These are phyloP conservation scores for Cosmorhoe ocellata DNA, from an alignment of 2,888 invertebrate genomes.

Conservation along the genomic window DNA sequence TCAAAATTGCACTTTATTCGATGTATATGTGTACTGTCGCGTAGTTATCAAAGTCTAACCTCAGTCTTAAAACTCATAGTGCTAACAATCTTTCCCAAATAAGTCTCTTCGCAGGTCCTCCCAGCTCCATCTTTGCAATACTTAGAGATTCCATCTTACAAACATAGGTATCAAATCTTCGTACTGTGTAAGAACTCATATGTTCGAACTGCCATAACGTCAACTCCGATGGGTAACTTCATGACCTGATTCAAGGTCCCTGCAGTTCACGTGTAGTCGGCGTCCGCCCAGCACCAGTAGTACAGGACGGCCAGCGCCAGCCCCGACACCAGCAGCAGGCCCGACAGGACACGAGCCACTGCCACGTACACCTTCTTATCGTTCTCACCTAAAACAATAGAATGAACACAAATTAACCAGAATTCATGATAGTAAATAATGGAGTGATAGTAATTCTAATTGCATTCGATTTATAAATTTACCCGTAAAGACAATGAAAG, in stretches of 20 bases:
- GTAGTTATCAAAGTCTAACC: no score
- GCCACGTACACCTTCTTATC: slow-evolving; percentile 44
- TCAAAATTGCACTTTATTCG: slow-evolving; percentile 45
- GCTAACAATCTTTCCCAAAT: background rate
- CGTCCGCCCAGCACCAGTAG: slow-evolving; percentile 44
- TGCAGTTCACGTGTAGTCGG: slow-evolving; percentile 44
- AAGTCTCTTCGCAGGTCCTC: background rate
- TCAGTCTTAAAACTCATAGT: no score
- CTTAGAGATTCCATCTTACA: no score
- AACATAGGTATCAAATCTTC: background rate
- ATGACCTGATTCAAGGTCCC: background rate
- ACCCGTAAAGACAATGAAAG: slow-evolving; percentile 82
- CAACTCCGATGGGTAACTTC: background rate
- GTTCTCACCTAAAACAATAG: slow-evolving; percentile 61
- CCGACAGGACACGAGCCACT: slow-evolving; percentile 51
- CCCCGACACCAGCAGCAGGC: slow-evolving; percentile 43
- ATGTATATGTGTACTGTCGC: slow-evolving; percentile 2
- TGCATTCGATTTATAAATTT: slow-evolving; percentile 15
- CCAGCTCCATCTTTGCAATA: no score
- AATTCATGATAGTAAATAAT: no score
- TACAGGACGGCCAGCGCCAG: slow-evolving; percentile 39
- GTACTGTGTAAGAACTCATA: background rate
- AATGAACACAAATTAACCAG: background rate
- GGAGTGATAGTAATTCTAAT: no score
- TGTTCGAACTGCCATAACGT: no score